Base-by-base conservation (phyloP, 2,797 vertebrate species). In the Danio choprae region DNA sequence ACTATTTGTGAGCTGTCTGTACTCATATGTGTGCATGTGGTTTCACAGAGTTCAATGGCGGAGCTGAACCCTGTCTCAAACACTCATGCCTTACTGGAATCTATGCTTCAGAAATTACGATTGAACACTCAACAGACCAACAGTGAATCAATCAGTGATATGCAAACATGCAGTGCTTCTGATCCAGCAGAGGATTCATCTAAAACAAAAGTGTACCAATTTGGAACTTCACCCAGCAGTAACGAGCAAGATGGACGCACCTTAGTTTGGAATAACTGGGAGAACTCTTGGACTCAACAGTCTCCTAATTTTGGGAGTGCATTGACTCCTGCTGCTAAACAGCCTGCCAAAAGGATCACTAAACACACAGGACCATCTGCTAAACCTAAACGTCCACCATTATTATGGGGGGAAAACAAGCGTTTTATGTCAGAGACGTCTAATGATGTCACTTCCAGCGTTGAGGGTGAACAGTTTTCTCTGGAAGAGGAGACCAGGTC, bases 61-160 rank as follows among this genome's bases (percentile, higher is more conserved):
- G 87, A 91, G 81, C 51, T 86, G 51, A 87, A 87, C 72, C 15
- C 76, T 22, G 81, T 87, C 64, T 77, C 82, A 59, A 92, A 93
- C 81, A 72, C 72, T 40, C 92, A 94, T 83, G 83, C 84, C 72
- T 59, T 94, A 85, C 79, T 95, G 88, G 94, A 94, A 87, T 94
- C 94, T 50, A 94, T 95, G 94, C 90, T 95, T 88, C 91, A 93
- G 88, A 93, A 73, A 87, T 87, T 94, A 84, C 92, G 75, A 77
- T 89, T 95, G 40, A 92, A 93, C 73, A 53, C 89, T 36, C 76
- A 29, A 29, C 29, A 53, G 20, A 41, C 40, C 7, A 77, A 81
- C 55, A 71, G 11, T 10, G 55, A 43, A 15, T 50, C 36, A 58
- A 46, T 43, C 29, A 22, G n/a, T 6, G 44, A 72, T 5, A 46